A percentile compares a stretch with the other conserved stretches of the same genome.
Evolutionary conservation across 2,797 vertebrate genomes (phyloP).

Genomic region (Schizothorax lantsangensis): DNA sequence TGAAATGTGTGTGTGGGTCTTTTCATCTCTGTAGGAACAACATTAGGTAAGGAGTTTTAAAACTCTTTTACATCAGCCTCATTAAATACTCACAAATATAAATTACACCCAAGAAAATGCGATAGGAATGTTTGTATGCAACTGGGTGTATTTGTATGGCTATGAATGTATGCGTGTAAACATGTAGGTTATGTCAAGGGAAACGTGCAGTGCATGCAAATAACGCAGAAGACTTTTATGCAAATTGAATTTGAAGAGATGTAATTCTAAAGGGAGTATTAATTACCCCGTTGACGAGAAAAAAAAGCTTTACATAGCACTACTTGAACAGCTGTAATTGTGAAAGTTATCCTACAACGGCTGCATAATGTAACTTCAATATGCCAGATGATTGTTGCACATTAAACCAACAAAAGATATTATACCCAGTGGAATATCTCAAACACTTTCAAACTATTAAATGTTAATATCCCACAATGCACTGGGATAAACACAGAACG

Average conservation of each 20-base stretch:
- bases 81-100: constrained; percentile 1
- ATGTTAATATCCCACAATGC: constrained; percentile 16
- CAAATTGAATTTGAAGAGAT: constrained; percentile 13
- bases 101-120: not conserved
- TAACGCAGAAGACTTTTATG: constrained; percentile 5
- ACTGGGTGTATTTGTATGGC: constrained; percentile 1
- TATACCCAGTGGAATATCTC: constrained; percentile 6
- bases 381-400: not conserved
- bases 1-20: not conserved
- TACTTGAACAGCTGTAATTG: constrained; percentile 8
- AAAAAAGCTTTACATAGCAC: constrained; percentile 5
- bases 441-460: not conserved
- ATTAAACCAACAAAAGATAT: constrained; percentile 21
- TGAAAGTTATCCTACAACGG: constrained; percentile 14
- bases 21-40: constrained; percentile 17
- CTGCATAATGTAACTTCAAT: constrained; percentile 18
- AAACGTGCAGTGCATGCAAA: not conserved
- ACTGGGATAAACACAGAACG: not conserved
- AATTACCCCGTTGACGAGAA: not conserved
- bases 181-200: not conserved
- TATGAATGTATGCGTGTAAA: constrained; percentile 14
- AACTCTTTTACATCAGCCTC: not conserved
- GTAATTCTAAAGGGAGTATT: constrained; percentile 24
- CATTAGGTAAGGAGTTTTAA: not conserved
- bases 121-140: not conserved